Conservation (phyloP, 2,113 vertebrate species). For the Lates calcarifer region DNA sequence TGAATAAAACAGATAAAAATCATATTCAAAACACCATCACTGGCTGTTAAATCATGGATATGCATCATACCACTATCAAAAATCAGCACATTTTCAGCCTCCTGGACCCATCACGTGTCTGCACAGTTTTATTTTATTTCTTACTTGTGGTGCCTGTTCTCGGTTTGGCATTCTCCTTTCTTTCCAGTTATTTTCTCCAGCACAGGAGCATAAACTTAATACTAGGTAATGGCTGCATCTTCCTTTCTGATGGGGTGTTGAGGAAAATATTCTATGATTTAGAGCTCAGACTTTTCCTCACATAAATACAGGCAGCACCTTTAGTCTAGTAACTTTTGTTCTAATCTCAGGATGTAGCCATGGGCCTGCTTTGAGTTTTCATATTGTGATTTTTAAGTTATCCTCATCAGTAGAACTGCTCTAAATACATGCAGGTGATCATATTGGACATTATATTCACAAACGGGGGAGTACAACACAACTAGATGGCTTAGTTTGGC, state of each 20-base stretch:
- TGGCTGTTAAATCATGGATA: background rate
- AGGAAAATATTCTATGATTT: constrained; percentile 58
- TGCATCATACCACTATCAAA: constrained; percentile 24
- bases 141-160: constrained; percentile 10
- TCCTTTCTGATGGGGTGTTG: constrained; percentile 54
- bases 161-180: constrained; percentile 43
- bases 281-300: constrained; percentile 40
- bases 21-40: background rate
- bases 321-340: background rate
- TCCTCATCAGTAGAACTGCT: constrained; percentile 2
- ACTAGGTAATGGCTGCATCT: constrained; percentile 53
- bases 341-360: constrained; percentile 30
- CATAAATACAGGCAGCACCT: constrained; percentile 16
- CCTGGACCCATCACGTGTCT: constrained; percentile 25
- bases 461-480: constrained; percentile 15
- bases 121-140: constrained; percentile 42
- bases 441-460: constrained; percentile 25
- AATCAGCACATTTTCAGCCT: constrained; percentile 35
- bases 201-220: constrained; percentile 52
- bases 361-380: background rate
- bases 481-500: constrained; percentile 49
- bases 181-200: constrained; percentile 64
- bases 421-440: constrained; percentile 14
- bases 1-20: background rate
- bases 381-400: constrained; percentile 21